These are phyloP conservation scores for Caenorhabditis wallacei DNA, from an alignment of 2,888 invertebrate species.

Conservation along the genomic window DNA sequence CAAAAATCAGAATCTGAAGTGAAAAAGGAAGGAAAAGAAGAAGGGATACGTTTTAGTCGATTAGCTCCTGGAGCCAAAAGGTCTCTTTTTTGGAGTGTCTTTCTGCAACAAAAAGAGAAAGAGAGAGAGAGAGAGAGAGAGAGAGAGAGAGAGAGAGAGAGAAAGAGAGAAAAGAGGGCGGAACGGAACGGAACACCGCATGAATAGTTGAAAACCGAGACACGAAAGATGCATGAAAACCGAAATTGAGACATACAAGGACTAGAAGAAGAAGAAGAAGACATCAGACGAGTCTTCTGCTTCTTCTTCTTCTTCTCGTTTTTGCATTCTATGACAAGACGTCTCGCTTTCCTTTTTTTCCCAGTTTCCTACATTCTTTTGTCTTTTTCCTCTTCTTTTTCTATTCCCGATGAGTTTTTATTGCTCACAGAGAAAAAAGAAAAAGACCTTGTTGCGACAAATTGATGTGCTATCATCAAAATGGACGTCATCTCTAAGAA, in stretches of 20 bases:
- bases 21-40: conserved; percentile 27
- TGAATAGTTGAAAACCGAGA: conserved; percentile 61
- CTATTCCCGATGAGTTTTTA: conserved; percentile 61
- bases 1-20: conserved; percentile 1
- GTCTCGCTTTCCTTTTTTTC: conserved; percentile 43
- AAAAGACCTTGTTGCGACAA: conserved; percentile 21
- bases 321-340: conserved; percentile 49
- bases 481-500: conserved; percentile 8
- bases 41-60: conserved; percentile 36
- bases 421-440: conserved; percentile 32
- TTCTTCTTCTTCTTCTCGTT: conserved; percentile 50
- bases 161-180: neutral
- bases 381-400: conserved; percentile 13
- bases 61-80: conserved; percentile 35
- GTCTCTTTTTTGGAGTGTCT: conserved; percentile 18
- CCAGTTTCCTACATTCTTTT: conserved; percentile 39
- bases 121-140: conserved; percentile 3
- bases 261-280: conserved; percentile 10
- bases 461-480: conserved; percentile 57
- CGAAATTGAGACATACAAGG: conserved; percentile 56
- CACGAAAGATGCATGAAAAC: conserved; percentile 45
- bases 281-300: conserved; percentile 26
- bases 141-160: conserved; percentile 3
- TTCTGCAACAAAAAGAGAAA: neutral
- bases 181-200: conserved; percentile 49